Evolutionary conservation across 2,797 vertebrate species (phyloP), one percentile per base, ranked within the genome.

Genomic region (Hyperoplus lanceolatus): DNA sequence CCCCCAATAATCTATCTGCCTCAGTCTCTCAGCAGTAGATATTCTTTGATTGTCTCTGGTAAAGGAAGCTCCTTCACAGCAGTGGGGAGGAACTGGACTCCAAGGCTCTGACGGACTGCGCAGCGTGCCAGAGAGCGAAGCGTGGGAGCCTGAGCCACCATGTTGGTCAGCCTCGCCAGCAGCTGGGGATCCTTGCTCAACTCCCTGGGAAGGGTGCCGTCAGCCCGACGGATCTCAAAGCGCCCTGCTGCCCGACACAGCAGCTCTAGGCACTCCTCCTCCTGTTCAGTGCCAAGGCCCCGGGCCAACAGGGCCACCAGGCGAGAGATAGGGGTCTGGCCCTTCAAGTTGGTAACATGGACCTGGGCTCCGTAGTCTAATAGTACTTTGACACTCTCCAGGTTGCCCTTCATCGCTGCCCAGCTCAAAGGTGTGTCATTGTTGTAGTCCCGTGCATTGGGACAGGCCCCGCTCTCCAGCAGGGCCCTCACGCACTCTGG

Each of bases 371-470:
- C 98, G 0, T 97, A 98, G 83, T 99, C 97, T 67, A 99, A 94
- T 45, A 99, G 96, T 77, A 98, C 87, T 73, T 96, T 97, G 55
- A 99, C 96, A 0, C 98, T 99, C 84, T 99, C 98, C 60, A 99
- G 94, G 89, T 99, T 99, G 42, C 98, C 98, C 66, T 99, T 99
- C 97, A 98, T 98, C 64, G 97, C 98, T 0, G 98, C 98, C 98
- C 98, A 99, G 92, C 98, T 99, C 75, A 99, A 95, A 0, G 98
- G 98, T 0, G 98, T 99, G 90, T 99, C 98, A 3, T 96, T 91
- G 91, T 99, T 99, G 94, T 99, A 98, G 93, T 99, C 98, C 49
- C 95, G 94, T 11, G 96, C 95, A 11, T 98, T 97, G 58, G 97
- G 97, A 64, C 89, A 89, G 29, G 98, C 98, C 0, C 97, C 97